Conservation (phyloP, 1,140 invertebrate genomes). For the Drosophila ambigua region DNA sequence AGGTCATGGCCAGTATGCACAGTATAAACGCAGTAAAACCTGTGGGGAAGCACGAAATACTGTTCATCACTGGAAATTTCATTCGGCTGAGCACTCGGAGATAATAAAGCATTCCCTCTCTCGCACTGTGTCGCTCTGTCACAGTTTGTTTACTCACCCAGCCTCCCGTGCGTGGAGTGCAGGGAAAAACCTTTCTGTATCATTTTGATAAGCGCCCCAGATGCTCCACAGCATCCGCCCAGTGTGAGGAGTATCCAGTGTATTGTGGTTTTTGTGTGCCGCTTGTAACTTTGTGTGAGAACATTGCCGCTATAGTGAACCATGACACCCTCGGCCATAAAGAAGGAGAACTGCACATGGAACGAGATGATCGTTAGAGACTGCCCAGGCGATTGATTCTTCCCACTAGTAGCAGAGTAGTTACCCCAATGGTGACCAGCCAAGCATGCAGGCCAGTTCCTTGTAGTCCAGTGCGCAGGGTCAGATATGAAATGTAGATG, state of each 20-base stretch:
- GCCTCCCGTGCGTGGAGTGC: constrained; percentile 57
- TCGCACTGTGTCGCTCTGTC: not conserved
- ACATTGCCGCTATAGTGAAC: constrained; percentile 73
- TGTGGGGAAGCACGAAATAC: constrained; percentile 17
- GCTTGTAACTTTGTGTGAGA: constrained; percentile 62
- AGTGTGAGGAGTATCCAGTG: constrained; percentile 75
- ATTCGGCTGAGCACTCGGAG: not conserved
- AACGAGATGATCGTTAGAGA: not conserved
- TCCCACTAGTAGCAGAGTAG: not conserved
- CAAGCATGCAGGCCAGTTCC: constrained; percentile 68
- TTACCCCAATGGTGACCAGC: constrained; percentile 80
- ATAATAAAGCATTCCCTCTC: not conserved
- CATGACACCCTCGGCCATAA: constrained; percentile 82
- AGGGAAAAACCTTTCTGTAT: constrained; percentile 67
- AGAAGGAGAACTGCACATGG: constrained; percentile 64
- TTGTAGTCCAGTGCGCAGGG: constrained; percentile 55
- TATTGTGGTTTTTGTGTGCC: constrained; percentile 74
- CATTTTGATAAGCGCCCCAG: constrained; percentile 72
- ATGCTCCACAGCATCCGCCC: constrained; percentile 70
- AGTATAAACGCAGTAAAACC: constrained; percentile 69
- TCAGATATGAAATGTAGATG: constrained; percentile 77
- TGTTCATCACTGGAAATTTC: not conserved
- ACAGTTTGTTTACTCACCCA: constrained; percentile 58
- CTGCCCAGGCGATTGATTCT: not conserved
- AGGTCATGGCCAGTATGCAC: constrained; percentile 64